These are phyloP conservation scores for Catharus minimus DNA, from an alignment of 2,113 vertebrate genomes.

Conservation along the genomic window DNA sequence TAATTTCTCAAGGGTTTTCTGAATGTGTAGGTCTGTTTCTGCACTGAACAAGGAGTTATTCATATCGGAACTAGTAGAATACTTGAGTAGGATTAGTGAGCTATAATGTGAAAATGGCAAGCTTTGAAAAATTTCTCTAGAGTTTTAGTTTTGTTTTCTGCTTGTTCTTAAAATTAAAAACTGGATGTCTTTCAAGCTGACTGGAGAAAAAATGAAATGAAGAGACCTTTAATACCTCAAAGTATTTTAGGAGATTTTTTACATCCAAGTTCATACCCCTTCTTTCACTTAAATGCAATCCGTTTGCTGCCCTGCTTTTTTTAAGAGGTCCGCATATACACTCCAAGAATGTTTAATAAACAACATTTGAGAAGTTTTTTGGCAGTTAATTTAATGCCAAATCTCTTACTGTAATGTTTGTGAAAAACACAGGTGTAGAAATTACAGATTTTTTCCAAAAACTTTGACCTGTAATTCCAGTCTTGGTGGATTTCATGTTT, in stretches of 20 bases:
- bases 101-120: not conserved
- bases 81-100: not conserved
- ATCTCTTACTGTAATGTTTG: not conserved
- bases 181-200: not conserved
- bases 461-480: not conserved
- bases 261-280: not conserved
- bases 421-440: not conserved
- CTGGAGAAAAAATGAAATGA: slow-evolving; percentile 2
- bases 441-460: not conserved
- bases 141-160: not conserved
- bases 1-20: not conserved
- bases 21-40: not conserved
- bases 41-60: not conserved
- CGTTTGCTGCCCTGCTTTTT: not conserved
- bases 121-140: not conserved
- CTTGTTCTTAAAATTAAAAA: slow-evolving; percentile 25
- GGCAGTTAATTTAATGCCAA: not conserved
- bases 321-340: not conserved
- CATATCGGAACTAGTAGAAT: slow-evolving; percentile 9
- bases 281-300: not conserved
- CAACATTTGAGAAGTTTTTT: not conserved
- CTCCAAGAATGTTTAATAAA: not conserved
- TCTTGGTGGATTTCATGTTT: not conserved
- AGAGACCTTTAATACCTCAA: not conserved
- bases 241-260: not conserved